These are phyloP conservation scores for Hydractinia echinata DNA, from an alignment of 30 jellyfish, hydroid and myxozoan genomes.

Conservation along the genomic window DNA sequence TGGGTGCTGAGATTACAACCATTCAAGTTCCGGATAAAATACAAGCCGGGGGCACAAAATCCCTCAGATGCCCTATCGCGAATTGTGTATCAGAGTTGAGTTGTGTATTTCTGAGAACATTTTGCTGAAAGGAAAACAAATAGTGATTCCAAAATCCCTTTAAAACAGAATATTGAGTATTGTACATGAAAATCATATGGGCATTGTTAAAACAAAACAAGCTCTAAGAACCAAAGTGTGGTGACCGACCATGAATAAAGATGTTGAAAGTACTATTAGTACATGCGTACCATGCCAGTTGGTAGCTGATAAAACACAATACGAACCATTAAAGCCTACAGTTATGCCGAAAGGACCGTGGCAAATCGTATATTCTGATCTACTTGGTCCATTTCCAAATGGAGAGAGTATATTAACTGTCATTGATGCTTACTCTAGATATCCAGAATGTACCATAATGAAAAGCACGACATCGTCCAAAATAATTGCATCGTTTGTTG, in stretches of 20 bases:
- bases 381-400: too few relatives aligned
- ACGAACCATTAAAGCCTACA: too few relatives aligned
- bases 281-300: too few relatives aligned
- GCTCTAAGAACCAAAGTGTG: constrained; percentile 46
- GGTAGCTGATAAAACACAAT: too few relatives aligned
- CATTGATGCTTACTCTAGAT: too few relatives aligned
- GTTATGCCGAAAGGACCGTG: too few relatives aligned
- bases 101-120: constrained; percentile 13
- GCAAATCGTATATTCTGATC: too few relatives aligned
- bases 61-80: background rate
- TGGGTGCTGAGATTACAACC: constrained; percentile 50
- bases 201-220: constrained; percentile 36
- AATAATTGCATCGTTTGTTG: too few relatives aligned
- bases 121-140: constrained; percentile 44
- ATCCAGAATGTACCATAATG: too few relatives aligned
- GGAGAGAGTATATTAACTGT: too few relatives aligned
- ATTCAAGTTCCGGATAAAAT: background rate
- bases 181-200: constrained; percentile 61
- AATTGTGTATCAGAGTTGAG: constrained; percentile 23
- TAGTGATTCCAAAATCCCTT: too few relatives aligned
- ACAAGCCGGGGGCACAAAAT: background rate
- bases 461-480: too few relatives aligned
- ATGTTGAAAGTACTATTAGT: constrained; percentile 19
- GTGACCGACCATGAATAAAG: constrained; percentile 54
- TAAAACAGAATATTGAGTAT: constrained; percentile 40